Conservation (phyloP, 1,140 invertebrate species). For the Polypedilum pembai region DNA sequence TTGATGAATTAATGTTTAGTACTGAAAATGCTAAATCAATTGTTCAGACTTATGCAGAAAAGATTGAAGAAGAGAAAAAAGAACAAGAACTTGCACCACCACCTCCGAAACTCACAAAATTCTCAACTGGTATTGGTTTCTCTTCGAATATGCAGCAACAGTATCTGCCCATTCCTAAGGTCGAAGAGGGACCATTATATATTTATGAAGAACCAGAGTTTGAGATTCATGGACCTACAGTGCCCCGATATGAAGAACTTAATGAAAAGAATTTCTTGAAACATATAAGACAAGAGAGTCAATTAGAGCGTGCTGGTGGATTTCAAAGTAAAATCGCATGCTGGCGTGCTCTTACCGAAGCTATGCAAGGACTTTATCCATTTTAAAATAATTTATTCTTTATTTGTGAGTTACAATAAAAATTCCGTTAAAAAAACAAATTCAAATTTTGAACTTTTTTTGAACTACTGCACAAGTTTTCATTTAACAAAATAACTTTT, state of each 20-base stretch:
- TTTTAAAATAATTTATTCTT: background rate
- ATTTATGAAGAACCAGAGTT: conserved; percentile 55
- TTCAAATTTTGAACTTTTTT: too few relatives aligned
- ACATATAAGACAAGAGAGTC: conserved; percentile 64
- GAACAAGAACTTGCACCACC: conserved; percentile 45
- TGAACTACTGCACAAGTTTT: too few relatives aligned
- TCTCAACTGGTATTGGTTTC: conserved; percentile 76
- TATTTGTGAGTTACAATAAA: too few relatives aligned
- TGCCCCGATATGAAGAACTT: conserved; percentile 60
- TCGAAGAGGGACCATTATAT: conserved; percentile 68
- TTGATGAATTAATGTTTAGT: conserved; percentile 91
- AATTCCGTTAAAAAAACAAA: too few relatives aligned
- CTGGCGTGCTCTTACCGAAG: conserved; percentile 81
- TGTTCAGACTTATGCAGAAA: conserved; percentile 70
- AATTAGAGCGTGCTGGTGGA: conserved; percentile 78
- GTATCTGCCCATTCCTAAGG: conserved; percentile 59
- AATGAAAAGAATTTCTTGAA: conserved; percentile 61
- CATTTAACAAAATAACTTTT: too few relatives aligned
- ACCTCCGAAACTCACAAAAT: conserved; percentile 53
- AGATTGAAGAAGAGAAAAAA: conserved; percentile 48
- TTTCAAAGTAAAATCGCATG: conserved; percentile 76
- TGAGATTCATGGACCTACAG: conserved; percentile 61
- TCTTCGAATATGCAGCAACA: conserved; percentile 47
- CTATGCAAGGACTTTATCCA: conserved; percentile 72
- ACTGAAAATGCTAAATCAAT: conserved; percentile 82